phyloP scores from a whole-genome alignment of 2,797 vertebrate species.

The Tokudaia tokunoshimensis region DNA sequence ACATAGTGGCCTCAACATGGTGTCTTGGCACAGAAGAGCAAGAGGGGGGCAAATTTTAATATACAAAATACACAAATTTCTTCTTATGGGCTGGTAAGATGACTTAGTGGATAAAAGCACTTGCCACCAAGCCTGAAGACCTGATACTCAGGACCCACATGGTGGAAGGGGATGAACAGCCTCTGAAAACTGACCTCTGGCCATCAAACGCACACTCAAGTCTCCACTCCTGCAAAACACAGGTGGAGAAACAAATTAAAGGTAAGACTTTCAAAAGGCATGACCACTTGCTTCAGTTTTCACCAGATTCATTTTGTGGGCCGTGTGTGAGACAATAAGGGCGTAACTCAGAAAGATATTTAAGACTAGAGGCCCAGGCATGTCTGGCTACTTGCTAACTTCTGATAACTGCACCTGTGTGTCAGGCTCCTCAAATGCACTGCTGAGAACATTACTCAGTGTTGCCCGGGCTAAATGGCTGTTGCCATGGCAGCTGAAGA shows the following conservation, averaged over 20 bases:
- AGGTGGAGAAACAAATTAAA: not conserved
- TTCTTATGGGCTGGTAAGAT: not conserved
- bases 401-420: not conserved
- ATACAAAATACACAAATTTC: not conserved
- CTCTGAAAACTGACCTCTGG: not conserved
- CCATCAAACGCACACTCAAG: rapidly evolving
- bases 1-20: not conserved
- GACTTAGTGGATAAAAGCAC: not conserved
- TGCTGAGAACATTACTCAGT: not conserved
- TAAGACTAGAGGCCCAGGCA: not conserved
- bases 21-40: not conserved
- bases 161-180: not conserved
- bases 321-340: not conserved
- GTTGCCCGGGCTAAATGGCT: not conserved
- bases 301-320: not conserved
- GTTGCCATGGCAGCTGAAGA: not conserved
- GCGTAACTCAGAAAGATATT: not conserved
- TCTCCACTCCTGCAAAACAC: not conserved
- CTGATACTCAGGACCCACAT: not conserved
- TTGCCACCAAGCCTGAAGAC: not conserved
- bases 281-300: conserved; percentile 4
- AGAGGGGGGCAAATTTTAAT: not conserved
- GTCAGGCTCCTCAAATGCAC: not conserved
- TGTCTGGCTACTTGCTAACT: not conserved
- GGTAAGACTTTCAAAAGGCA: conserved; percentile 46